Percentiles rank a stretch among this genome's conserved stretches.
phyloP scores from a whole-genome alignment of 2,888 invertebrate genomes.

The Drosophila mettleri region DNA sequence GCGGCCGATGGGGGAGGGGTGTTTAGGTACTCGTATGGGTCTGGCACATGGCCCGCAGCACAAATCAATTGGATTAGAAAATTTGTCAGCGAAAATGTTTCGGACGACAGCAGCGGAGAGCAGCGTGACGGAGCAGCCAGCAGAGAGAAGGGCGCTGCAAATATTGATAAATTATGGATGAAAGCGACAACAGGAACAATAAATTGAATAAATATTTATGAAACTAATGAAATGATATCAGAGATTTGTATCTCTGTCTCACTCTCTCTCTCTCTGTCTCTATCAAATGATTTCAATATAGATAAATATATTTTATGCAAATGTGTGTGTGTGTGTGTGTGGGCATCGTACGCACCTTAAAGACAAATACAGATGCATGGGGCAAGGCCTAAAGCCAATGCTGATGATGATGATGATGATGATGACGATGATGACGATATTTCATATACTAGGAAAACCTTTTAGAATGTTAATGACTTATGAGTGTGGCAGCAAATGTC shows the following conservation, averaged over 20 bases:
- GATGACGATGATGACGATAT: slow-evolving; percentile 44
- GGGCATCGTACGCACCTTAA: slow-evolving; percentile 25
- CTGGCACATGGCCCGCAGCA: slow-evolving; percentile 65
- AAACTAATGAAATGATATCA: slow-evolving; percentile 80
- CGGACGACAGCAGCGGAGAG: slow-evolving; percentile 18
- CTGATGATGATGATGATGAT: slow-evolving; percentile 20
- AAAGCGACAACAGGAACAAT: slow-evolving; percentile 54
- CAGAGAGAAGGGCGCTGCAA: slow-evolving; percentile 12
- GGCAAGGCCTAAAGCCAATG: neutral
- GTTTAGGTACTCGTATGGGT: slow-evolving; percentile 7
- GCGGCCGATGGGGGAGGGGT: neutral
- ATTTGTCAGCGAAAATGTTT: slow-evolving; percentile 71
- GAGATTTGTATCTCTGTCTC: slow-evolving; percentile 18
- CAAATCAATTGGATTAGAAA: slow-evolving; percentile 80
- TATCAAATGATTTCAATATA: slow-evolving; percentile 10
- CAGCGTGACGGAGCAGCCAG: slow-evolving; percentile 10
- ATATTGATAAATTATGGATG: slow-evolving; percentile 77
- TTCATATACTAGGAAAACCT: slow-evolving; percentile 73
- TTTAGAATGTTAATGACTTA: slow-evolving; percentile 79
- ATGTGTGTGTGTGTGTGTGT: neutral
- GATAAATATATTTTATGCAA: slow-evolving; percentile 11
- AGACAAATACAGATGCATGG: slow-evolving; percentile 20
- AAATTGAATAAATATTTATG: slow-evolving; percentile 80
- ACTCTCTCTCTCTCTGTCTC: slow-evolving; percentile 2
- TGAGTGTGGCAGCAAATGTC: slow-evolving; percentile 62